These are phyloP conservation scores for Anomalospiza imberbis DNA, from an alignment of 2,797 vertebrate genomes.

Conservation along the genomic window DNA sequence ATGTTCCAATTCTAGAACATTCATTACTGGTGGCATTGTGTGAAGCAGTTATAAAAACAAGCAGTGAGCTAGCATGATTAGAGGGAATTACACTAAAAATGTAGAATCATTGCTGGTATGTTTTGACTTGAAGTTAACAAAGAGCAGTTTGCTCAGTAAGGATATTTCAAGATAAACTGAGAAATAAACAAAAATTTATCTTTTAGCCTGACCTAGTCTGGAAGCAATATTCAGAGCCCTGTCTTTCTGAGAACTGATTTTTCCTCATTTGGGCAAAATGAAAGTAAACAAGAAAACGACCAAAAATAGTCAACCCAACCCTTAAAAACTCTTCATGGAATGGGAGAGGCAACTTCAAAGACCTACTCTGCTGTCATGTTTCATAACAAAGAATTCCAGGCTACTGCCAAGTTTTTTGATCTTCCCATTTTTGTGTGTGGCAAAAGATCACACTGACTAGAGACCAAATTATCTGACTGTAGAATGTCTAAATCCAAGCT, in stretches of 20 bases:
- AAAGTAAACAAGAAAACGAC: neutral
- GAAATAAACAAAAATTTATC: constrained; percentile 19
- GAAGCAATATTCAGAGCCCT: neutral
- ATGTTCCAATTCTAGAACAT: constrained; percentile 59
- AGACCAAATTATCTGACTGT: neutral
- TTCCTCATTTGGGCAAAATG: neutral
- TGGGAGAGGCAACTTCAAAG: constrained; percentile 43
- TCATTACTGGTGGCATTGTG: constrained; percentile 53
- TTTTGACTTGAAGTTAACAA: constrained; percentile 32
- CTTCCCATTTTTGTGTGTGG: neutral
- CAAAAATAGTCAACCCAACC: neutral
- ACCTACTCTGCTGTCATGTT: neutral
- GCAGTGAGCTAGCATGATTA: constrained; percentile 24
- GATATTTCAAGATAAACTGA: constrained; percentile 35
- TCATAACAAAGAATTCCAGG: neutral
- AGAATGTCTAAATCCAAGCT: neutral
- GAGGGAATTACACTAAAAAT: constrained; percentile 43
- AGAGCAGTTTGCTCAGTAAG: neutral
- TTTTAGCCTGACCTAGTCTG: neutral
- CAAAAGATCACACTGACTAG: neutral
- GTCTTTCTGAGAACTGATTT: neutral
- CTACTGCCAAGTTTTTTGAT: neutral
- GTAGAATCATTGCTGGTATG: neutral
- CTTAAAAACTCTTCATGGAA: neutral
- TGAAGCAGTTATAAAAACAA: constrained; percentile 40